A percentile compares a stretch with the other conserved stretches of the same genome.
Evolutionary conservation across 1,140 invertebrate genomes (phyloP).

Genomic region (Anastrepha ludens): DNA sequence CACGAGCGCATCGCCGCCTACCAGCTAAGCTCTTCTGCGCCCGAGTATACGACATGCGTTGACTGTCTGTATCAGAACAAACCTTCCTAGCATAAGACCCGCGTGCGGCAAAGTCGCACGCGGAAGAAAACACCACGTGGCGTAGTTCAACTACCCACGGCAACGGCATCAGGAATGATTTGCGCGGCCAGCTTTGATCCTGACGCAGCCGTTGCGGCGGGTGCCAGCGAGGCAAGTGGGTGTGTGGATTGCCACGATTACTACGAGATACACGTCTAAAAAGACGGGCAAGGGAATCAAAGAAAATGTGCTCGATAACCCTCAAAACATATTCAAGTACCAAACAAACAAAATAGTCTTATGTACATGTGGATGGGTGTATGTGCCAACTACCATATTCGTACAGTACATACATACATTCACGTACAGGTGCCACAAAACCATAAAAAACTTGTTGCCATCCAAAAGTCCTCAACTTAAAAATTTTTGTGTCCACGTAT

Average conservation of each 20-base stretch:
- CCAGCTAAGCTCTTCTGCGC: slow-evolving; percentile 77
- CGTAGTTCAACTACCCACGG: slow-evolving; percentile 60
- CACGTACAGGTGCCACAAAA: not conserved
- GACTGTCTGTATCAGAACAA: slow-evolving; percentile 79
- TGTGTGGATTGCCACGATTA: slow-evolving; percentile 73
- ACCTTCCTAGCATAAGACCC: slow-evolving; percentile 78
- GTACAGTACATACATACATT: not conserved
- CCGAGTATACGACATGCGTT: slow-evolving; percentile 81
- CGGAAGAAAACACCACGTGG: slow-evolving; percentile 72
- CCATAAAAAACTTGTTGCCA: slow-evolving; percentile 28
- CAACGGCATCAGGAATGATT: slow-evolving; percentile 48
- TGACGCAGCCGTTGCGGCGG: slow-evolving; percentile 54
- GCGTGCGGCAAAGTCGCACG: slow-evolving; percentile 74
- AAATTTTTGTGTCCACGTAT: not conserved
- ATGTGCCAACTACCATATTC: too few relatives aligned
- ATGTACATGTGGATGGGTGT: too few relatives aligned
- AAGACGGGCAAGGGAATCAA: not conserved
- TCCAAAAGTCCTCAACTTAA: slow-evolving; percentile 31
- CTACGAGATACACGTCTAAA: slow-evolving; percentile 73
- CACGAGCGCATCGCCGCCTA: slow-evolving; percentile 71
- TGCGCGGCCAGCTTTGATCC: slow-evolving; percentile 51
- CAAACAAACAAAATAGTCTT: not conserved
- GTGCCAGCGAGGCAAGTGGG: slow-evolving; percentile 62
- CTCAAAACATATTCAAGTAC: not conserved
- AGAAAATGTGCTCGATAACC: not conserved